Evolutionary conservation across 2,797 vertebrate species (phyloP).

Genomic region (Atherinosoma microstoma): DNA sequence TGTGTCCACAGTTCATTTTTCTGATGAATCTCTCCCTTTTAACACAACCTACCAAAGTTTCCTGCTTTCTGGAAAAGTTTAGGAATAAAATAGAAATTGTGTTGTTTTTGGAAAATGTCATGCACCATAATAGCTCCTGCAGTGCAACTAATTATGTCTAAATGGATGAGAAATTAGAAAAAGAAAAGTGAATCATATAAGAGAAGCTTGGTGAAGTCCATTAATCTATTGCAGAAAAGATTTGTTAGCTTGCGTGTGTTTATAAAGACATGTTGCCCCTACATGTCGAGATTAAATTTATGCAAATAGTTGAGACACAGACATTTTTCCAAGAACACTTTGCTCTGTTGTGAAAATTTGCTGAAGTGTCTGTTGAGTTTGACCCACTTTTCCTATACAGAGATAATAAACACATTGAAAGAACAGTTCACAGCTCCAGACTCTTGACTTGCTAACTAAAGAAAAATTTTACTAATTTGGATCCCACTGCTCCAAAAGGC

Average conservation of each 20-base stretch:
- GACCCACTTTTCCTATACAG: constrained; percentile 65
- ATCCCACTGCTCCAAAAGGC: constrained; percentile 17
- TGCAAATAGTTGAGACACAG: constrained; percentile 7
- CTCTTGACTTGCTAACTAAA: constrained; percentile 33
- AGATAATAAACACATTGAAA: constrained; percentile 62
- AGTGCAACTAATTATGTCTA: not conserved
- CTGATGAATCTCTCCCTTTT: not conserved
- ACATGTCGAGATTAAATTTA: constrained; percentile 35
- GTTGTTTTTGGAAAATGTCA: constrained; percentile 31
- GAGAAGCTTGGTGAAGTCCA: constrained; percentile 16
- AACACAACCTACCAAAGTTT: constrained; percentile 56
- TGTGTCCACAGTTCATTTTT: constrained; percentile 3
- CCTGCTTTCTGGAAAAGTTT: constrained; percentile 28
- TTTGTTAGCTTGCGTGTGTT: constrained; percentile 17
- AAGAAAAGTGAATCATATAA: not conserved
- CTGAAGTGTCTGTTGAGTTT: constrained; percentile 43
- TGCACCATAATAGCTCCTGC: constrained; percentile 5
- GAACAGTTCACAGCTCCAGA: constrained; percentile 34
- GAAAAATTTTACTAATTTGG: constrained; percentile 38
- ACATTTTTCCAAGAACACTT: constrained; percentile 30
- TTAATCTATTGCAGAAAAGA: constrained; percentile 5
- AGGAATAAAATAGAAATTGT: constrained; percentile 16
- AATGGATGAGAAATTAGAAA: not conserved
- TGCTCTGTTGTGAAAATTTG: constrained; percentile 57
- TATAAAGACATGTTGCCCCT: constrained; percentile 23